Base-by-base conservation (phyloP, 2,797 vertebrate species). In the Hemitrygon akajei region DNA sequence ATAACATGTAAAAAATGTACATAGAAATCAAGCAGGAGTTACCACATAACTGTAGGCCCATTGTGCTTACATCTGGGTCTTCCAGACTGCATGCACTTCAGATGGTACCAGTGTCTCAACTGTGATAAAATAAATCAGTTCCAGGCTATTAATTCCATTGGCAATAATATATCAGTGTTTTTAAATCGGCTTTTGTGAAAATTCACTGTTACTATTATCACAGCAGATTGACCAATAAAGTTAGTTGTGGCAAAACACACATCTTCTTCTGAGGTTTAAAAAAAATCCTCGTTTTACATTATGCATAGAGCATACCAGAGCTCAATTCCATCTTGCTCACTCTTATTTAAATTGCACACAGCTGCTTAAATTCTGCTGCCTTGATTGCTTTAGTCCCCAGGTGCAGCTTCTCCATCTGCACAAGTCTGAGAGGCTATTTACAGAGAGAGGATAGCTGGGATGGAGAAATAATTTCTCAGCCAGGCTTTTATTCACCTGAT, bases 51-150 rank as follows among this genome's bases (percentile, higher is more conserved):
- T 93, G 73, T 93, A 30, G 34, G 71, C 89, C 56, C 69, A 93
- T 93, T 93, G 76, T 93, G 71, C 91, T 47, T 93, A 93, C 71
- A 75, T 93, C 69, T 93, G 91, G 40, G 91, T 58, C 27, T 93
- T 93, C 71, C 94, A 95, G 95, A 95, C 95, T 89, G 69, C 95
- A 96, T 96, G 95, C 96, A 97, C 96, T 96, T 96, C 94, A 95
- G 94, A 95, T 96, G 95, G 94, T 95, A 94, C 96, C 94, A 82
- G 96, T 96, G 94, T 96, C 96, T 96, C 95, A 96, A 95, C 96
- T 34, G 93, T 95, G 95, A 94, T 94, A 95, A 95, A 95, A 97
- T 97, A 97, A 98, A 98, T 98, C 97, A 96, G 94, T 95, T 94
- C 95, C 92, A 95, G 95, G 96, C 96, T 95, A 95, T 97, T 95